A percentile compares a stretch with the other conserved stretches of the same genome.
Evolutionary conservation across 2,797 vertebrate species (phyloP).

Genomic region (Falco naumanni): DNA sequence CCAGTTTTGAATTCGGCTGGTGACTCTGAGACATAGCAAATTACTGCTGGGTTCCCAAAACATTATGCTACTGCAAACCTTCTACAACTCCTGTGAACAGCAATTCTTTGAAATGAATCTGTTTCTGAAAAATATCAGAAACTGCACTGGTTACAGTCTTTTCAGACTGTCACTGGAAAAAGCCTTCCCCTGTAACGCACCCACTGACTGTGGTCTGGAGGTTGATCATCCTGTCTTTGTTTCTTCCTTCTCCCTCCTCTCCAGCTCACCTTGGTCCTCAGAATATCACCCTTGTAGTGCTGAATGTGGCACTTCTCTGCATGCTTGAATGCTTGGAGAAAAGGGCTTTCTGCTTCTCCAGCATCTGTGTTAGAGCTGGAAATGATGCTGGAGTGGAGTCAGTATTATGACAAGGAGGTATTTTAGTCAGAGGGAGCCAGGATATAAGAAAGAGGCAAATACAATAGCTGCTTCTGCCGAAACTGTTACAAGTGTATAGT

Average conservation of each 20-base stretch:
- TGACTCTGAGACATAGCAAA: not conserved
- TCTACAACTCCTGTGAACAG: not conserved
- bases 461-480: not conserved
- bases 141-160: fast-evolving
- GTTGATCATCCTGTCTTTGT: not conserved
- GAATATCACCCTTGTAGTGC: not conserved
- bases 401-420: not conserved
- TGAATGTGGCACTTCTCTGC: not conserved
- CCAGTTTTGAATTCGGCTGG: fast-evolving
- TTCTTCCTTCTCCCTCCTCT: not conserved
- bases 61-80: not conserved
- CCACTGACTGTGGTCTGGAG: not conserved
- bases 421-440: not conserved
- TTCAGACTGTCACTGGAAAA: not conserved
- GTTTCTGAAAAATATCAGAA: not conserved
- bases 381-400: not conserved
- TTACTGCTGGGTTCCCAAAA: not conserved
- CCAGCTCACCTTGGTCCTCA: not conserved
- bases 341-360: not conserved
- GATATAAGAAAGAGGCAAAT: not conserved
- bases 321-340: not conserved
- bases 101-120: not conserved
- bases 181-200: not conserved
- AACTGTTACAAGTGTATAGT: not conserved
- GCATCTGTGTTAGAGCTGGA: not conserved